These are phyloP conservation scores for Subacronicta megacephala DNA, from an alignment of 2,888 invertebrate genomes.

Conservation along the genomic window DNA sequence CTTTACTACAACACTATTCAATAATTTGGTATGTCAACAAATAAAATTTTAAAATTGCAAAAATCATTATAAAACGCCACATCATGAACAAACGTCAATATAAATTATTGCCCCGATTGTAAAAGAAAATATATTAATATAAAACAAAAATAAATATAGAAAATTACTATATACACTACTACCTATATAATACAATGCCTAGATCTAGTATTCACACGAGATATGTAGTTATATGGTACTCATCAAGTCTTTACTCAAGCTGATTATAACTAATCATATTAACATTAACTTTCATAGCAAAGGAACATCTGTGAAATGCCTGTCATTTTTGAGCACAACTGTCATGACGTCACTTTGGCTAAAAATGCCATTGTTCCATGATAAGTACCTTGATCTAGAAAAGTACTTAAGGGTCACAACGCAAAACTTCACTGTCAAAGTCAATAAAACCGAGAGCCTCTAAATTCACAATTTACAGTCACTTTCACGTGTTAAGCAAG, in stretches of 20 bases:
- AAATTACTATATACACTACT: conserved; percentile 80
- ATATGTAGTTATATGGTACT: conserved; percentile 83
- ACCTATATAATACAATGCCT: conserved; percentile 85
- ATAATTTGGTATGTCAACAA: conserved; percentile 56
- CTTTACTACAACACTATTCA: conserved; percentile 1
- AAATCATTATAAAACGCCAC: conserved; percentile 74
- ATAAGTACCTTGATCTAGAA: conserved; percentile 6
- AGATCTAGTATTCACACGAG: conserved; percentile 85
- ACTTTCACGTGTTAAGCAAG: conserved; percentile 92
- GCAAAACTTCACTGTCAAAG: conserved; percentile 62
- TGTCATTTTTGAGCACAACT: conserved; percentile 43
- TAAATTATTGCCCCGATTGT: conserved; percentile 82
- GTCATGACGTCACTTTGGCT: conserved; percentile 18
- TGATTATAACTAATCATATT: conserved; percentile 77
- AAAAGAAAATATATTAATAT: conserved; percentile 54
- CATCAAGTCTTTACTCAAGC: conserved; percentile 84
- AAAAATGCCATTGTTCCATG: conserved; percentile 16
- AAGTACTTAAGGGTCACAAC: conserved; percentile 31
- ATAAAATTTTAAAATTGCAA: conserved; percentile 74
- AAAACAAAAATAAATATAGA: conserved; percentile 66
- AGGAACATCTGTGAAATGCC: conserved; percentile 78
- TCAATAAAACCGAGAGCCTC: conserved; percentile 73
- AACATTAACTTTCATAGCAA: conserved; percentile 70
- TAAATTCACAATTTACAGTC: conserved; percentile 70
- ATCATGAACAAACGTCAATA: conserved; percentile 76